Evolutionary conservation across 2,797 vertebrate genomes (phyloP).

Genomic region (Melanotaenia nigrans): DNA sequence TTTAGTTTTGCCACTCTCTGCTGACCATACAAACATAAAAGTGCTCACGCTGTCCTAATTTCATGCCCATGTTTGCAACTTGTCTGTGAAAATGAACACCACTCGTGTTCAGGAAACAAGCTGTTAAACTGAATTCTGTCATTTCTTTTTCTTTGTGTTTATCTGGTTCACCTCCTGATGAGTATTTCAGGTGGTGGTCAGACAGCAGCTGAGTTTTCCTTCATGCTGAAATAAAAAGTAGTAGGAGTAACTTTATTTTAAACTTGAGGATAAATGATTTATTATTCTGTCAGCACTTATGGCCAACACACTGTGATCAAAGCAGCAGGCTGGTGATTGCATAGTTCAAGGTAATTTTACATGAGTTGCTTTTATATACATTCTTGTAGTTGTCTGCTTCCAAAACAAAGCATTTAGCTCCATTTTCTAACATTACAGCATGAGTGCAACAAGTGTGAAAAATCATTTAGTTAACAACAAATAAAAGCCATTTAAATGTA

Average conservation of each 20-base stretch:
- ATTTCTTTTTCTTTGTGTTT: conserved; percentile 34
- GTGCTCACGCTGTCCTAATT: conserved; percentile 30
- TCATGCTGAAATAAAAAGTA: conserved; percentile 21
- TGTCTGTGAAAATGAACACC: conserved; percentile 40
- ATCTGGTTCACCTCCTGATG: conserved; percentile 3
- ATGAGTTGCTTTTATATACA: neutral
- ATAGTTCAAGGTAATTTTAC: neutral
- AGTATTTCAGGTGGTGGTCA: conserved; percentile 32
- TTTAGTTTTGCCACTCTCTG: neutral
- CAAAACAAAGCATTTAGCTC: no score
- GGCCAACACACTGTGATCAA: neutral
- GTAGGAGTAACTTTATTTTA: conserved; percentile 7
- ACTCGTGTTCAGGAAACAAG: neutral
- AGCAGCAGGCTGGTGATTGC: accelerated
- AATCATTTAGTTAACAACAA: no score
- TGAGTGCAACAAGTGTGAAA: no score
- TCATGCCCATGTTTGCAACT: conserved; percentile 48
- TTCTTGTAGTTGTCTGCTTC: no score
- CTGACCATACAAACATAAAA: conserved; percentile 39
- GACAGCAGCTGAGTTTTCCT: neutral
- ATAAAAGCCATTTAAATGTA: no score
- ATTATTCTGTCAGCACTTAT: conserved; percentile 23
- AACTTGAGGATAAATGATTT: neutral
- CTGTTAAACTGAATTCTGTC: conserved; percentile 51
- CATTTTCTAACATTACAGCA: no score